These are phyloP conservation scores for Nothoprocta perdicaria DNA, from an alignment of 2,113 vertebrate genomes.

Conservation along the genomic window DNA sequence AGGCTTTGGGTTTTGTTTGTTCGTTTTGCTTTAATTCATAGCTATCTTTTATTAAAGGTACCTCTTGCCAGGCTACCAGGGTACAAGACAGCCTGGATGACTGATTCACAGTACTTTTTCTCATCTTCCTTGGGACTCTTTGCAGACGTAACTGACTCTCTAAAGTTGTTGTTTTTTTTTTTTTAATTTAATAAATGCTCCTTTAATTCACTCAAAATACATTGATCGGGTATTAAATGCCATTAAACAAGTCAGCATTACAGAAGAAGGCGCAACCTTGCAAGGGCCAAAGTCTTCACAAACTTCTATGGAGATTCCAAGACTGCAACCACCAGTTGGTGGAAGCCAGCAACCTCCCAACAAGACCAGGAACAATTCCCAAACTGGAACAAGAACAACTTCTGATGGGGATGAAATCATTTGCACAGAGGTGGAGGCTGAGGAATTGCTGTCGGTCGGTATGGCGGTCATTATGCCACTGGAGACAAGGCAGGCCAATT, in stretches of 20 bases:
- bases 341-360: neutral
- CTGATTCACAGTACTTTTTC: neutral
- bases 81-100: neutral
- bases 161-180: neutral
- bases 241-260: neutral
- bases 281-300: neutral
- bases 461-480: neutral
- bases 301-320: rapidly evolving
- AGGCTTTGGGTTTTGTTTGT: neutral
- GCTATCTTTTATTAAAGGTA: neutral
- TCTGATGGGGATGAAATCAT: neutral
- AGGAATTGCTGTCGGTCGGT: neutral
- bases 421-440: neutral
- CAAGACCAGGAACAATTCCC: neutral
- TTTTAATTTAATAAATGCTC: neutral
- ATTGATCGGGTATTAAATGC: neutral
- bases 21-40: neutral
- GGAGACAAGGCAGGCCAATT: neutral
- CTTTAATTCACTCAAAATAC: neutral
- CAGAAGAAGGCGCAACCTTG: neutral
- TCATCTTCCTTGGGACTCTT: neutral
- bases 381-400: neutral
- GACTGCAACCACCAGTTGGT: neutral
- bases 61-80: neutral
- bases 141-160: neutral